Base-by-base conservation (phyloP, 2,113 vertebrate genomes). In the Esox niger region DNA sequence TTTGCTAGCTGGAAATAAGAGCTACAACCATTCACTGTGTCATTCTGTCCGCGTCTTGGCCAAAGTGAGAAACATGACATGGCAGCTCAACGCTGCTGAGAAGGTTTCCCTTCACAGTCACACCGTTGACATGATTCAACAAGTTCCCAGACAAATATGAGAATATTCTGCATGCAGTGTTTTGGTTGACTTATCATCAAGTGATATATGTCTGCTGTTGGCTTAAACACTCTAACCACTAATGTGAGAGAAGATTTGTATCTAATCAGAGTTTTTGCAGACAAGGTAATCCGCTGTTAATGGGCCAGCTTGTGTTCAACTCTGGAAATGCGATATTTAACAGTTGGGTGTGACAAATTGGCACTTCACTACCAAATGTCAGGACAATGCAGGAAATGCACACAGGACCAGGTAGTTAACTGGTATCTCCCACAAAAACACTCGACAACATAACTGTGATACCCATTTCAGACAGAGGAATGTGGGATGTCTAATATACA, bases 301-400 rank as follows among this genome's bases (percentile, higher is more conserved):
- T 64, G 26, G 54, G 21, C n/a, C 56, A 43, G 31, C 25, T 21
- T 54, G 1, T 46, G 21, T 55, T 65, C 33, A 70, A 72, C 66
- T 61, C 17, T 47, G 32, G 26, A 72, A 67, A 62, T 69, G 38
- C n/a, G 68, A 47, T 66, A 77, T 81, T 77, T 79, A 70, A 73
- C 65, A 46, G 23, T 52, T 63, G 20, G 47, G 30, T 63, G 60
- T 6, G 23, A 84, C 63, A 0, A 63, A 68, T 78, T 71, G 29
- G 13, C 67, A 68, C 57, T 64, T 63, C 46, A 46, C 29, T 35
- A 55, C 59, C 64, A 77, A 70, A 52, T 64, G 68, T 49, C 33
- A 25, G n/a, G 4, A 59, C 25, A 64, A 61, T 35, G 26, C 6
- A 7, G 32, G 23, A 4, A 69, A 61, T 74, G 26, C n/a, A 52